Conservation (phyloP, 2,797 vertebrate species). For the Zenarchopterus dispar region DNA sequence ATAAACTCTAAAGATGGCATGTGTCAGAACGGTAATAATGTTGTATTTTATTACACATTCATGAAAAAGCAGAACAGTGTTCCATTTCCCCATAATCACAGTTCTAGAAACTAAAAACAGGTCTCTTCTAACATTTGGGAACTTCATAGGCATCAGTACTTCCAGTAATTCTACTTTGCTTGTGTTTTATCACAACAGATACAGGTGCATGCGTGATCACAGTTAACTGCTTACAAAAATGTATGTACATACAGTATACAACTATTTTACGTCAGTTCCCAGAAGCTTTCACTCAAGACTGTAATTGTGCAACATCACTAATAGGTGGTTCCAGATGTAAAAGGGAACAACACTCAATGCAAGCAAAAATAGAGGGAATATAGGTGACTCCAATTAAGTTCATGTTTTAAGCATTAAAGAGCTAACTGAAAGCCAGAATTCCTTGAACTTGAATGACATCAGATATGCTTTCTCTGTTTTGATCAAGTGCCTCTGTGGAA, state of each 20-base stretch:
- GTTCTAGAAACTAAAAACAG: conserved; percentile 39
- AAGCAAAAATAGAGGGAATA: background rate
- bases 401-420: too few relatives aligned
- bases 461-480: too few relatives aligned
- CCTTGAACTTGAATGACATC: too few relatives aligned
- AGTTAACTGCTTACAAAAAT: conserved; percentile 10
- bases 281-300: conserved; percentile 3
- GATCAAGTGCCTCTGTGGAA: too few relatives aligned
- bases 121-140: conserved; percentile 35
- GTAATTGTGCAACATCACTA: conserved; percentile 30
- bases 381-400: conserved; percentile 1
- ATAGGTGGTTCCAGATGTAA: conserved; percentile 23
- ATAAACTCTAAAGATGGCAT: background rate
- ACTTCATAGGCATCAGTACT: conserved; percentile 31
- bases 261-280: background rate
- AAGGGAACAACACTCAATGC: conserved; percentile 7
- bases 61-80: conserved; percentile 52
- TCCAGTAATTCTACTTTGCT: conserved; percentile 30
- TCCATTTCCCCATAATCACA: conserved; percentile 54
- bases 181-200: background rate
- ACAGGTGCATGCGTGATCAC: conserved; percentile 5
- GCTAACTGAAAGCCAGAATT: too few relatives aligned
- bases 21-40: background rate
- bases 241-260: background rate
- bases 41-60: conserved; percentile 16